Evolutionary conservation across 2,888 invertebrate genomes (phyloP).

Genomic region (Drosophila algonquin): DNA sequence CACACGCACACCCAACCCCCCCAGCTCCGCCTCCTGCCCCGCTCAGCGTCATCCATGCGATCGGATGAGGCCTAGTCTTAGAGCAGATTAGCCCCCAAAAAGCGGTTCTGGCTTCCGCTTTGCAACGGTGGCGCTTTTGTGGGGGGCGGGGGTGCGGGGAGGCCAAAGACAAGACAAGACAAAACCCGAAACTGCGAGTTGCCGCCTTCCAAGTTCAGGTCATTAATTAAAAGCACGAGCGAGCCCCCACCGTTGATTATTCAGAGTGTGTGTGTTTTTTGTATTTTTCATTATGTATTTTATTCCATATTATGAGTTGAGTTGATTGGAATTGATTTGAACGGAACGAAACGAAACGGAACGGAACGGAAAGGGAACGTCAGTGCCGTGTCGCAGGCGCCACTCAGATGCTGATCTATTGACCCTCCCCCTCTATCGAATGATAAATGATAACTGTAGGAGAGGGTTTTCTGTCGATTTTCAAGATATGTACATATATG

Average conservation of each 20-base stretch:
- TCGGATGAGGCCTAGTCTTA: conserved; percentile 1
- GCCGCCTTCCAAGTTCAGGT: conserved; percentile 60
- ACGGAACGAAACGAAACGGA: conserved; percentile 1
- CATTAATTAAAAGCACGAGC: conserved; percentile 72
- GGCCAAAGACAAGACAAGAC: conserved; percentile 26
- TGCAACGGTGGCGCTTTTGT: conserved; percentile 41
- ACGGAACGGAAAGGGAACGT: conserved; percentile 28
- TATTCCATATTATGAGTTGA: conserved; percentile 29
- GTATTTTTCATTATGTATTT: neutral
- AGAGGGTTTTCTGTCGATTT: too few species aligned
- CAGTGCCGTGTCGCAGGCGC: conserved; percentile 15
- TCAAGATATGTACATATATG: too few species aligned
- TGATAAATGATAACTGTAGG: conserved; percentile 35
- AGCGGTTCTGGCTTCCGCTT: conserved; percentile 60
- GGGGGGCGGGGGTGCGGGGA: too few species aligned
- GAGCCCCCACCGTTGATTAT: conserved; percentile 67
- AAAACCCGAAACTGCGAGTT: conserved; percentile 34
- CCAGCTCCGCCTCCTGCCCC: accelerated
- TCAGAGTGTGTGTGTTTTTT: conserved; percentile 11
- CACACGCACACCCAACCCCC: neutral
- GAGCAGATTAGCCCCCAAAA: conserved; percentile 22
- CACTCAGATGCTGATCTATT: conserved; percentile 8
- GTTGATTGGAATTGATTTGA: conserved; percentile 25
- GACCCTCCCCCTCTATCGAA: conserved; percentile 1
- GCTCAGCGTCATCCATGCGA: neutral